phyloP scores from a whole-genome alignment of 1,140 invertebrate species.

The Chelonus insularis region DNA sequence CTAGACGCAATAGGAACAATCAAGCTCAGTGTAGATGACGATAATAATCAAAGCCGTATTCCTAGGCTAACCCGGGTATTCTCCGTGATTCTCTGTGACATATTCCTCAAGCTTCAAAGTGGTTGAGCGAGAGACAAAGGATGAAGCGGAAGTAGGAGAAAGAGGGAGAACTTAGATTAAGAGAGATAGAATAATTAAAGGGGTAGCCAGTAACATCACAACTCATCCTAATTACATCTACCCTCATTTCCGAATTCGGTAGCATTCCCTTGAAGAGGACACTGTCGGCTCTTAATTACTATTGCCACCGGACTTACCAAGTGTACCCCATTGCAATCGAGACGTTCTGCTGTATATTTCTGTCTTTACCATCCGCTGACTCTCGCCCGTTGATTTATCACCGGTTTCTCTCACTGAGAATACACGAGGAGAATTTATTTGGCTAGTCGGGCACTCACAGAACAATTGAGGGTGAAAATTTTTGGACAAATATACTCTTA shows the following conservation, averaged over 20 bases:
- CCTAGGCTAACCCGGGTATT: not conserved
- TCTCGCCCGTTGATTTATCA: no score
- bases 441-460: not conserved
- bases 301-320: slow-evolving; percentile 45
- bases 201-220: slow-evolving; percentile 39
- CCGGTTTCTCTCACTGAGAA: no score
- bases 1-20: slow-evolving; percentile 24
- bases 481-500: not conserved
- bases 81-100: not conserved
- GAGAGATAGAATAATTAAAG: slow-evolving; percentile 26
- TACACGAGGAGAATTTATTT: not conserved
- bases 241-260: slow-evolving; percentile 47
- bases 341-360: slow-evolving; percentile 43
- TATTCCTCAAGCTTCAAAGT: not conserved
- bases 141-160: no score
- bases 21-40: slow-evolving; percentile 28
- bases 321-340: slow-evolving; percentile 39
- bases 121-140: slow-evolving; percentile 3
- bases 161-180: no score
- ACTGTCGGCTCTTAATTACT: slow-evolving; percentile 48
- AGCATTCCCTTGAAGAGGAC: slow-evolving; percentile 40
- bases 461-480: slow-evolving; percentile 20
- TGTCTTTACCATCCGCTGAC: no score
- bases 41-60: slow-evolving; percentile 29
- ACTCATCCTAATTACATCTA: slow-evolving; percentile 54